A percentile compares a stretch with the other conserved stretches of the same genome.
These are phyloP conservation scores for rabbit (Oryctolagus cuniculus) DNA, from an alignment of 2,113 vertebrate species.

Conservation along the genomic window DNA sequence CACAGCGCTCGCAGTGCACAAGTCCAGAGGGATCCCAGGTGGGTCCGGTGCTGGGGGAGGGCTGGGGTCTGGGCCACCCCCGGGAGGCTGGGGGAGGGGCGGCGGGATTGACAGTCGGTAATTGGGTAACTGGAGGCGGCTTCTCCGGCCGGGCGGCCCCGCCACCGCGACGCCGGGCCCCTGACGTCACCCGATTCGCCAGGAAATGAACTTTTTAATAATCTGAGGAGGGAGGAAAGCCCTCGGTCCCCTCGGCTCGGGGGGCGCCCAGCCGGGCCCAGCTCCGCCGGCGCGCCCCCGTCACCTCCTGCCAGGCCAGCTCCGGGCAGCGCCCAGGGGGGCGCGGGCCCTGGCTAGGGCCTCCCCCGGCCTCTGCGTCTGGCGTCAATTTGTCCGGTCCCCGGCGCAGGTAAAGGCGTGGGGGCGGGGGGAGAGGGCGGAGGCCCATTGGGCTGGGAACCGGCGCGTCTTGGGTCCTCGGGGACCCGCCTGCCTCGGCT, in stretches of 20 bases:
- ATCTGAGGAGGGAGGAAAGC: slow-evolving; percentile 80
- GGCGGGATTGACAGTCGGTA: slow-evolving; percentile 89
- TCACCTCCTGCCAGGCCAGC: background rate
- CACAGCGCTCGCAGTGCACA: background rate
- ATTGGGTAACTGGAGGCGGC: slow-evolving; percentile 88
- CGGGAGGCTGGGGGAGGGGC: slow-evolving; percentile 73
- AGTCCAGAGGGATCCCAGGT: slow-evolving; percentile 27
- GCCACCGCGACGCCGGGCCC: slow-evolving; percentile 93
- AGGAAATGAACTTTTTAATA: slow-evolving; percentile 93
- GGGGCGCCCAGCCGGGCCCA: slow-evolving; percentile 66
- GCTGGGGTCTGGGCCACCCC: slow-evolving; percentile 62
- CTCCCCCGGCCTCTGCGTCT: background rate
- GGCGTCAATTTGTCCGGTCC: background rate
- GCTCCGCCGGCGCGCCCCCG: slow-evolving; percentile 56
- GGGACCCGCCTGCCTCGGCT: background rate
- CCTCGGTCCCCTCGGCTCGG: slow-evolving; percentile 61
- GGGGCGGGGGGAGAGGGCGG: background rate
- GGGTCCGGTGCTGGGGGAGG: background rate
- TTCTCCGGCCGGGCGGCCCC: slow-evolving; percentile 88
- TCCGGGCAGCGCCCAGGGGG: background rate
- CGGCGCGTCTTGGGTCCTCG: background rate
- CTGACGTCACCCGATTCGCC: slow-evolving; percentile 93
- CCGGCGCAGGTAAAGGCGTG: slow-evolving; percentile 27
- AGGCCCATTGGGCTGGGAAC: background rate
- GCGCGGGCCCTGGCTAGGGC: background rate